A percentile compares a stretch with the other conserved stretches of the same genome.
Evolutionary conservation across 2,888 invertebrate genomes (phyloP).

Genomic region (Tetrapedia diversipes): DNA sequence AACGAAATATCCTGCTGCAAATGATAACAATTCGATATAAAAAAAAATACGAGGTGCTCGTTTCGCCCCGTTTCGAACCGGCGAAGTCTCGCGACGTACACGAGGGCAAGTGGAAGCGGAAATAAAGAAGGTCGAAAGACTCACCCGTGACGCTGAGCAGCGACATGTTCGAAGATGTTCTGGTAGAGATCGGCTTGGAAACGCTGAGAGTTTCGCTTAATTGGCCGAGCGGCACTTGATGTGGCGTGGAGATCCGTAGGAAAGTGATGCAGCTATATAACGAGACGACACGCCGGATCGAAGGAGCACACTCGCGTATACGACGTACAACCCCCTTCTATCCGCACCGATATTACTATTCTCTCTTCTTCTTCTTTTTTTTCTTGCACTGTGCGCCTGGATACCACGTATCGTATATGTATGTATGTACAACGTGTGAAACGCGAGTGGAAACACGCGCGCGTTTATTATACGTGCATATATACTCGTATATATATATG

Average conservation of each 20-base stretch:
- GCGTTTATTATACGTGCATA: slow-evolving; percentile 34
- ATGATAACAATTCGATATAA: neutral
- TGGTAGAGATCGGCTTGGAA: slow-evolving; percentile 54
- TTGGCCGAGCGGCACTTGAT: slow-evolving; percentile 56
- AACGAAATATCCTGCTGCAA: neutral
- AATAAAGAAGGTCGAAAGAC: slow-evolving; percentile 32
- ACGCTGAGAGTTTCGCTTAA: slow-evolving; percentile 58
- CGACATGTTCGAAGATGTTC: slow-evolving; percentile 73
- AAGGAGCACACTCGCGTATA: slow-evolving; percentile 60
- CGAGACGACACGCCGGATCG: slow-evolving; percentile 62
- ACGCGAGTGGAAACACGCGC: slow-evolving; percentile 37
- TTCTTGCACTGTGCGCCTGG: slow-evolving; percentile 54
- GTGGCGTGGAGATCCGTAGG: slow-evolving; percentile 56
- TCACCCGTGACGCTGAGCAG: slow-evolving; percentile 78
- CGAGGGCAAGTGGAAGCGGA: no score
- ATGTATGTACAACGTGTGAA: slow-evolving; percentile 45
- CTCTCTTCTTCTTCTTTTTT: slow-evolving; percentile 7
- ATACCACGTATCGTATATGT: slow-evolving; percentile 43
- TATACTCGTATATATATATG: slow-evolving; percentile 34
- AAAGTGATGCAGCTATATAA: slow-evolving; percentile 61
- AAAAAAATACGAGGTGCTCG: neutral
- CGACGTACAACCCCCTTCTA: slow-evolving; percentile 44
- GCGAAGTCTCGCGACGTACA: neutral
- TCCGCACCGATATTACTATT: slow-evolving; percentile 48
- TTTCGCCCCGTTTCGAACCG: neutral